Conservation (phyloP, 2,888 invertebrate genomes). For the Drosophila quinaria region DNA sequence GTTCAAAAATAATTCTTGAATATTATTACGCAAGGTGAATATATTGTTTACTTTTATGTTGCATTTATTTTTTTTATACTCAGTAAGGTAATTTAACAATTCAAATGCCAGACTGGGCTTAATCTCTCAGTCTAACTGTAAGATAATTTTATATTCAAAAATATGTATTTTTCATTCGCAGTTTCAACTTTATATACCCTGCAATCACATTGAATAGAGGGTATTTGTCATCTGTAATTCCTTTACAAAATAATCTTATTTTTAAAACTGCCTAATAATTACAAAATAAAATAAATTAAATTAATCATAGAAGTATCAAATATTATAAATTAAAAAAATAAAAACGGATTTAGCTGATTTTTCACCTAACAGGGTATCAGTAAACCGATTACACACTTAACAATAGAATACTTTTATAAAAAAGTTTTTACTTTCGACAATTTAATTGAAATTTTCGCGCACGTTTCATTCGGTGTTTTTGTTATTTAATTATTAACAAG, state of each 20-base stretch:
- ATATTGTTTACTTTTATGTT: constrained; percentile 13
- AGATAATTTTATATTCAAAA: too few relatives aligned
- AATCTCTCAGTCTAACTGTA: neutral
- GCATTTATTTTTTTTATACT: neutral
- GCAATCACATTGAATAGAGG: neutral
- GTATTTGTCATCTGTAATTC: neutral
- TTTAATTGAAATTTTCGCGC: constrained; percentile 59
- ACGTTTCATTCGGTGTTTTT: constrained; percentile 51
- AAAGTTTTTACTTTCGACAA: constrained; percentile 47
- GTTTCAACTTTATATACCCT: neutral
- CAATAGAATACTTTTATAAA: neutral
- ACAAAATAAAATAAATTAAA: neutral
- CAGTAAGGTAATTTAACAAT: neutral
- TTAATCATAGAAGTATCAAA: neutral
- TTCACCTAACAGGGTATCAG: constrained; percentile 1
- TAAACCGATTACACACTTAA: neutral
- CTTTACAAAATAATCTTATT: too few relatives aligned
- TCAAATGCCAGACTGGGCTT: neutral
- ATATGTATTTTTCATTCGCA: neutral
- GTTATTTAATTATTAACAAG: constrained; percentile 69
- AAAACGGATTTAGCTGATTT: too few relatives aligned
- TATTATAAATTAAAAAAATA: too few relatives aligned
- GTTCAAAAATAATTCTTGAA: constrained; percentile 54
- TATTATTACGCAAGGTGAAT: constrained; percentile 60
- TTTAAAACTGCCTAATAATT: too few relatives aligned